Conservation (phyloP, 2,797 vertebrate genomes). For the Aulostomus chinensis region DNA sequence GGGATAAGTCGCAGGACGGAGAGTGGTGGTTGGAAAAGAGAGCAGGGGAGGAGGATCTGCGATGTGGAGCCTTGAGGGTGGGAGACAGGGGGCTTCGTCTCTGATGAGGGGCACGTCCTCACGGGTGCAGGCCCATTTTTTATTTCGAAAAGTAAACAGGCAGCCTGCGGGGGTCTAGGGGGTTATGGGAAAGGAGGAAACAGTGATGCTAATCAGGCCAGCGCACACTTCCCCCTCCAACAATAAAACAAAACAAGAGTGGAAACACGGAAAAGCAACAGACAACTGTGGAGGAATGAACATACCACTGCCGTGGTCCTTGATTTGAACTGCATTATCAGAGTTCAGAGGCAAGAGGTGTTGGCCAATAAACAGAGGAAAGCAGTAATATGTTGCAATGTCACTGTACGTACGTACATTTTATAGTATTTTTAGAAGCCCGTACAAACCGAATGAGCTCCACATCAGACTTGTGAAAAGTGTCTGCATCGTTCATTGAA, state of each 20-base stretch:
- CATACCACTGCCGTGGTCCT: slow-evolving; percentile 13
- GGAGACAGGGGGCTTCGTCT: slow-evolving; percentile 46
- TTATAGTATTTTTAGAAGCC: no score
- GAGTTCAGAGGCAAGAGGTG: slow-evolving; percentile 28
- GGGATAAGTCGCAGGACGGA: slow-evolving; percentile 68
- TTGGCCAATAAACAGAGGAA: slow-evolving; percentile 34
- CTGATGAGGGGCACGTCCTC: slow-evolving; percentile 83
- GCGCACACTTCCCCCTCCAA: slow-evolving; percentile 96
- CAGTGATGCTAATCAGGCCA: slow-evolving; percentile 96
- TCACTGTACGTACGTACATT: slow-evolving; percentile 3
- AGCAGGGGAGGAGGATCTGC: slow-evolving; percentile 53
- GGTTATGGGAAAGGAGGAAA: slow-evolving; percentile 99
- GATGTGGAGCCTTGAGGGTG: slow-evolving; percentile 55
- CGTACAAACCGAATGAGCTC: no score
- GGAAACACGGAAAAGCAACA: slow-evolving; percentile 70
- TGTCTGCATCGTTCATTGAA: slow-evolving; percentile 10
- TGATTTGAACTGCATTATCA: slow-evolving; percentile 37
- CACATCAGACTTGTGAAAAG: slow-evolving; percentile 23
- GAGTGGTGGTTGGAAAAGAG: slow-evolving; percentile 55
- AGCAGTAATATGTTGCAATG: slow-evolving; percentile 11
- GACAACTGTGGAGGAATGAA: slow-evolving; percentile 64
- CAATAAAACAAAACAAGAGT: slow-evolving; percentile 83
- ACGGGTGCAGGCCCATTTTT: slow-evolving; percentile 92
- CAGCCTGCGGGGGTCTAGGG: slow-evolving; percentile 93
- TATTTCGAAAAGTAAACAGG: slow-evolving; percentile 99